A percentile compares a stretch with the other conserved stretches of the same genome.
Evolutionary conservation across 2,888 invertebrate genomes (phyloP).

Genomic region (Drosophila setosimentum): DNA sequence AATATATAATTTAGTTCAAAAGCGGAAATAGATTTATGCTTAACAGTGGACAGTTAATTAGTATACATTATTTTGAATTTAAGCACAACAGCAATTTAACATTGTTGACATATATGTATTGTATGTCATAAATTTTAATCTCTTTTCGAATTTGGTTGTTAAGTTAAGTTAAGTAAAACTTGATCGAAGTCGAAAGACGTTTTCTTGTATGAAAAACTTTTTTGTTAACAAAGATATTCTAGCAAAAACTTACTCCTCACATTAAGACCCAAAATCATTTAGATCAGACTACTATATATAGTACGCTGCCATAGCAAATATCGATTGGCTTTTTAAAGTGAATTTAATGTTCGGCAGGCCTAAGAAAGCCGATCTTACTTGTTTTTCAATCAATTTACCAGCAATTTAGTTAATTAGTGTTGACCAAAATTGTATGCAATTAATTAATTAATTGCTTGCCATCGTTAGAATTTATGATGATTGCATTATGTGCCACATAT

Average conservation of each 20-base stretch:
- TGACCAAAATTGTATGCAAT: conserved; percentile 6
- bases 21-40: neutral
- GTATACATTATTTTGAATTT: neutral
- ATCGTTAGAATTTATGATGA: conserved; percentile 12
- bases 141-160: neutral
- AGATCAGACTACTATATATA: neutral
- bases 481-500: conserved; percentile 6
- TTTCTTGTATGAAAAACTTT: neutral
- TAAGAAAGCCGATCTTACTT: neutral
- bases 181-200: neutral
- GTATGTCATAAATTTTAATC: neutral
- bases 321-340: neutral
- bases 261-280: neutral
- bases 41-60: neutral
- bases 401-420: neutral
- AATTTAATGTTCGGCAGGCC: neutral
- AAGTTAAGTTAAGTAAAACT: neutral
- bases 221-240: neutral
- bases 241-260: neutral
- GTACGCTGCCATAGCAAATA: neutral
- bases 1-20: neutral
- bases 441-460: conserved; percentile 40
- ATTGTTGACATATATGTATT: neutral
- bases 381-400: neutral
- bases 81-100: neutral